Base-by-base conservation (phyloP, 2,113 vertebrate species). In the Megatriorchis doriae region DNA sequence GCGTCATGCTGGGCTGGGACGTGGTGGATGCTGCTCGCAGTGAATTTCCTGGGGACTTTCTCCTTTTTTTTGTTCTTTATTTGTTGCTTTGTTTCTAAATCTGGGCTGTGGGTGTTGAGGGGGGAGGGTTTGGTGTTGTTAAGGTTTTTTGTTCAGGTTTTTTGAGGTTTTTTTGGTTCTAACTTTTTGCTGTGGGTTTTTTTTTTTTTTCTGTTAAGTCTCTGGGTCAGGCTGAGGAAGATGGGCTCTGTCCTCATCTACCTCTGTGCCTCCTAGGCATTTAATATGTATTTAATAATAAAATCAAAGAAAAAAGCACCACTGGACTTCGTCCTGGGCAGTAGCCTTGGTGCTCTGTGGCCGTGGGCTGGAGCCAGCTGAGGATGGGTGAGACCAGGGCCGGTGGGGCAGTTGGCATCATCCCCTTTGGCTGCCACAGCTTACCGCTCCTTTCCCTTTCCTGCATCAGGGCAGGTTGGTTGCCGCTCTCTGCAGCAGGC, bases 221-320 rank as follows among this genome's bases (percentile, higher is more conserved):
- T 79, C 86, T 82, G 62, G 82, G 78, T 21, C 18, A 62, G 68
- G 81, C 36, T 19, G 27, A 52, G 40, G 61, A 21, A 16, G 68
- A 34, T 7, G 62, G 17, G 48, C 42, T 75, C 27, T 8, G 29
- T 50, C 43, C 48, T 84, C 7, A 8, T 23, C 61, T 79, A 43
- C 58, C 52, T 78, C 19, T 66, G 23, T 83, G 80, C 75, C 52
- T 77, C 47, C 58, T 40, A 48, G 32, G 38, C 52, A 31, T 53
- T 53, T 53, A 53, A 53, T 53, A 17, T 90, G 59, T 96, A 97
- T 97, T 97, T 97, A 97, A 97, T 96, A 94, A 95, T 93, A 96
- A 96, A 96, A 94, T 26, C 42, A 71, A 75, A 34, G 27, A 8
- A 73, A 75, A 66, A 43, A 38, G 16, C 14, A 13, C 7, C 17